Percentiles rank a stretch among this genome's conserved stretches.
These are phyloP conservation scores for Drosophila tani DNA, from an alignment of 1,140 invertebrate species.

Conservation along the genomic window DNA sequence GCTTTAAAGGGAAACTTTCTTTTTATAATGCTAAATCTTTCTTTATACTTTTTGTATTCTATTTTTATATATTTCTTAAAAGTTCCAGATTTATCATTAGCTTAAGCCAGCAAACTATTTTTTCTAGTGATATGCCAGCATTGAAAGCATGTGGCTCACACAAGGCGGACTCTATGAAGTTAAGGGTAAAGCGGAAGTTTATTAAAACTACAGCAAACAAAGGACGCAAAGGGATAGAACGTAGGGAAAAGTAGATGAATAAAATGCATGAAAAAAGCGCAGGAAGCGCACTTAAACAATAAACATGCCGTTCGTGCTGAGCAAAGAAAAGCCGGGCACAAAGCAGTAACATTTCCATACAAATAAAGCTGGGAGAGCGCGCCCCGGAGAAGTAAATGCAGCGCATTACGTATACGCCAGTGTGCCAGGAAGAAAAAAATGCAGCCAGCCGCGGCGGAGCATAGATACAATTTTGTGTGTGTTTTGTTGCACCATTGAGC, in stretches of 20 bases:
- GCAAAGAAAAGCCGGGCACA: slow-evolving; percentile 45
- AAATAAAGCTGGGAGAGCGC: slow-evolving; percentile 32
- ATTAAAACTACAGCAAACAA: slow-evolving; percentile 73
- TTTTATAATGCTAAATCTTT: no score
- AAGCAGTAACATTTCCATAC: slow-evolving; percentile 49
- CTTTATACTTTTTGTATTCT: no score
- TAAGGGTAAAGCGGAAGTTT: slow-evolving; percentile 74
- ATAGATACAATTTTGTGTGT: slow-evolving; percentile 65
- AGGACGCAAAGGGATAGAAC: slow-evolving; percentile 34
- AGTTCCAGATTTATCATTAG: not conserved
- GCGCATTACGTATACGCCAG: slow-evolving; percentile 66
- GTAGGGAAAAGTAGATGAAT: slow-evolving; percentile 20
- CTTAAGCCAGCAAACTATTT: not conserved
- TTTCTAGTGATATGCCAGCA: slow-evolving; percentile 20
- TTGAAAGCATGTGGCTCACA: slow-evolving; percentile 54
- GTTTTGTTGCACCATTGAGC: slow-evolving; percentile 81
- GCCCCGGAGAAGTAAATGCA: slow-evolving; percentile 39
- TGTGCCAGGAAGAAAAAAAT: slow-evolving; percentile 43
- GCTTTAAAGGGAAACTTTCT: not conserved
- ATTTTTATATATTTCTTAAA: not conserved
- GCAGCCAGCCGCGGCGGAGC: slow-evolving; percentile 45
- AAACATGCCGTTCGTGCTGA: slow-evolving; percentile 50
- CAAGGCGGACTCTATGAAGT: slow-evolving; percentile 65
- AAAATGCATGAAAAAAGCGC: slow-evolving; percentile 49
- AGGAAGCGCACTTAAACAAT: slow-evolving; percentile 57